These are phyloP conservation scores for Gallinago nigripennis DNA, from an alignment of 2,797 vertebrate species.

Conservation along the genomic window DNA sequence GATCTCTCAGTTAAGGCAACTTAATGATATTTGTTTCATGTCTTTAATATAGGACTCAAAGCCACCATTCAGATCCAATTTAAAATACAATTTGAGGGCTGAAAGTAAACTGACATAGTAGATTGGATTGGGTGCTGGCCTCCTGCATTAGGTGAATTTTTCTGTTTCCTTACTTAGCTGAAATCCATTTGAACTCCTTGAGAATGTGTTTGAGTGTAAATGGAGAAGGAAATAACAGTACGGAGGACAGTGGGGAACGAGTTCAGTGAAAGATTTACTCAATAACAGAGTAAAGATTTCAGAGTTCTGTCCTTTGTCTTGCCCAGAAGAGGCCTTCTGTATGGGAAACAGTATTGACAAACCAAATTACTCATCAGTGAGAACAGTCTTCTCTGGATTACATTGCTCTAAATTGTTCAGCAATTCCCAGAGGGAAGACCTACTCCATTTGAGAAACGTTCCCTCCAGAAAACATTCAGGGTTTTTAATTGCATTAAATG, in stretches of 20 bases:
- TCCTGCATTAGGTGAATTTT: background rate
- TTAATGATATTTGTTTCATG: background rate
- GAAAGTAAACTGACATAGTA: background rate
- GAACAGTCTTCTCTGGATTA: background rate
- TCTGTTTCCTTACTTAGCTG: background rate
- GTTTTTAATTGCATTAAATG: conserved; percentile 44
- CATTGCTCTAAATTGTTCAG: conserved; percentile 15
- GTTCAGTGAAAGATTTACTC: background rate
- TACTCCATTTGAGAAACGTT: conserved; percentile 17
- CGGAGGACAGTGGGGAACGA: background rate
- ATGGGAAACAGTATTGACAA: background rate
- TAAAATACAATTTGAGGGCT: background rate
- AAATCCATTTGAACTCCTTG: background rate
- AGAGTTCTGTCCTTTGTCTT: background rate
- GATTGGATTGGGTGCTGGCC: background rate
- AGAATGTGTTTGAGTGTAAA: background rate
- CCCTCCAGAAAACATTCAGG: conserved; percentile 43
- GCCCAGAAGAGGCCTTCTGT: background rate
- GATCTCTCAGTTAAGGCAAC: background rate
- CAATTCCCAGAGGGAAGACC: conserved; percentile 23
- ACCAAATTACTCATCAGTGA: background rate
- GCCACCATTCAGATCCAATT: background rate
- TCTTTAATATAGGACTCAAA: background rate
- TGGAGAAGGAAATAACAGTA: background rate
- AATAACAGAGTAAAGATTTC: background rate